These are phyloP conservation scores for Parazoanthus atlanticus DNA, from an alignment of 92 coral and sea anemone genomes.

Conservation along the genomic window DNA sequence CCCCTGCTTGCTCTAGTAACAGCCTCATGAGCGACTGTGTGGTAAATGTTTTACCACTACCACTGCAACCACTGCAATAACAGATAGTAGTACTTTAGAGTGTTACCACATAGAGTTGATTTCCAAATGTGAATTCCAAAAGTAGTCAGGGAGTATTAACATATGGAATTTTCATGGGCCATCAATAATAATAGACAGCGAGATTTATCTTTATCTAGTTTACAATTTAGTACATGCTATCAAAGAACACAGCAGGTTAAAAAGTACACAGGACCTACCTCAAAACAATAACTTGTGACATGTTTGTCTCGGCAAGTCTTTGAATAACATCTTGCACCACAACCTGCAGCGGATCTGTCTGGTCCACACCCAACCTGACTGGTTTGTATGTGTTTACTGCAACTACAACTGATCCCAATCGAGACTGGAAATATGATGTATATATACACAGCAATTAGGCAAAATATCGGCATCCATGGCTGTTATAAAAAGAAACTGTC, in stretches of 20 bases:
- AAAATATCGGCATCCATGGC: too few species aligned
- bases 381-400: conserved; percentile 69
- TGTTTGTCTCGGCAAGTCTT: conserved; percentile 63
- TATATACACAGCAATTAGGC: too few species aligned
- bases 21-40: conserved; percentile 63
- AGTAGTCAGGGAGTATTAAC: too few species aligned
- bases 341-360: conserved; percentile 41
- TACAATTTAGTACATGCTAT: too few species aligned
- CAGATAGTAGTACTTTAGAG: too few species aligned
- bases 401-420: conserved; percentile 76
- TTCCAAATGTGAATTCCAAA: too few species aligned
- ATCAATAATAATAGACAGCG: too few species aligned
- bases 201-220: too few species aligned
- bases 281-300: conserved; percentile 83
- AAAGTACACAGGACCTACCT: conserved; percentile 48
- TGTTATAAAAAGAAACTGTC: too few species aligned
- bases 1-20: conserved; percentile 70
- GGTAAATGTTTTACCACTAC: conserved; percentile 86
- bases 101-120: too few species aligned
- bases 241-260: not conserved
- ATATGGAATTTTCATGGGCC: too few species aligned
- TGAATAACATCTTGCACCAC: conserved; percentile 58
- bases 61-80: conserved; percentile 85
- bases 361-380: conserved; percentile 28
- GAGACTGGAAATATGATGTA: conserved; percentile 49